Percentiles rank a stretch among this genome's conserved stretches.
phyloP scores from a whole-genome alignment of 2,888 invertebrate genomes.

The Amphimallon solstitiale region DNA sequence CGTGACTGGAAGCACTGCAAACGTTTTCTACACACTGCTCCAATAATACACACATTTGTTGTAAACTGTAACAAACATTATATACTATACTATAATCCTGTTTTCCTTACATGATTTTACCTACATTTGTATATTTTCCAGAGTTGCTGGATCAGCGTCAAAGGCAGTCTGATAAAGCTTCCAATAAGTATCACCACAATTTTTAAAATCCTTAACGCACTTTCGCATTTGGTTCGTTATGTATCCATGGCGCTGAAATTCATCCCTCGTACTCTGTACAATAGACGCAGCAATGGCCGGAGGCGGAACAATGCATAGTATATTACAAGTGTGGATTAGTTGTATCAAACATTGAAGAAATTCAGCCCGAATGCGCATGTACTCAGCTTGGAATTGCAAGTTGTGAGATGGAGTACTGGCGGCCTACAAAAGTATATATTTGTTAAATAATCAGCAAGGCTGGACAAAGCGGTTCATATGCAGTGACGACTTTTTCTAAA shows the following conservation, averaged over 20 bases:
- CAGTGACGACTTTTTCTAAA: too few species aligned
- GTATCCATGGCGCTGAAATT: conserved; percentile 81
- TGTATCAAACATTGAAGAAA: conserved; percentile 76
- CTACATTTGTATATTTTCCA: conserved; percentile 78
- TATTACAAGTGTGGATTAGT: conserved; percentile 75
- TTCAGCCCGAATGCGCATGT: conserved; percentile 78
- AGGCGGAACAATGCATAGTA: conserved; percentile 89
- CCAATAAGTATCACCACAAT: conserved; percentile 78
- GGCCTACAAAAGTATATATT: conserved; percentile 64
- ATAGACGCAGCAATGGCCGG: conserved; percentile 89
- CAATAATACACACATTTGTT: conserved; percentile 81
- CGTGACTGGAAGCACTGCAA: conserved; percentile 64
- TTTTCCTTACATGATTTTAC: conserved; percentile 64
- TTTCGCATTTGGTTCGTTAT: conserved; percentile 82
- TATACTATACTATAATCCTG: background rate
- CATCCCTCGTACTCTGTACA: conserved; percentile 81
- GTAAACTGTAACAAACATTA: conserved; percentile 67
- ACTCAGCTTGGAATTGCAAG: conserved; percentile 80
- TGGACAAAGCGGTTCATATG: too few species aligned
- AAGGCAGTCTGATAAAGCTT: conserved; percentile 85
- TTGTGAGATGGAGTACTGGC: conserved; percentile 73
- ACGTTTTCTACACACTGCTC: conserved; percentile 80
- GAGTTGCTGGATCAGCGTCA: conserved; percentile 83
- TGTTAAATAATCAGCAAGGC: too few species aligned
- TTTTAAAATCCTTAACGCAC: conserved; percentile 77